Percentiles rank a stretch among this genome's conserved stretches.
Evolutionary conservation across 2,113 vertebrate species (phyloP).

Genomic region (Chunga burmeisteri): DNA sequence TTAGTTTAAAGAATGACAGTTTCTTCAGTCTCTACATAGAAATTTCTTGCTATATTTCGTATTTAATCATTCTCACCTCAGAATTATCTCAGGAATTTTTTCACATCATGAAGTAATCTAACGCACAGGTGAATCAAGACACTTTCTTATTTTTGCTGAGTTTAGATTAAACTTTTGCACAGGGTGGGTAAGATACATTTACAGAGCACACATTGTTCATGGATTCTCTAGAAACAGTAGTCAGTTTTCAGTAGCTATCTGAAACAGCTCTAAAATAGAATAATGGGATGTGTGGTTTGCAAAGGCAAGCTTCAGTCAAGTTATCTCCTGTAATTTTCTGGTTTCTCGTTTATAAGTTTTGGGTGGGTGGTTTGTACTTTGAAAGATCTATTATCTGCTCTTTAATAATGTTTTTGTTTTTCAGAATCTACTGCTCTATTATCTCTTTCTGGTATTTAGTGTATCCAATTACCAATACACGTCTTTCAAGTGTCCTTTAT

Average conservation of each 20-base stretch:
- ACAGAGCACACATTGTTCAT: neutral
- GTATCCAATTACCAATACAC: neutral
- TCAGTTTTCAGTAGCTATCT: neutral
- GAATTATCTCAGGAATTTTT: neutral
- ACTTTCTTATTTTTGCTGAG: neutral
- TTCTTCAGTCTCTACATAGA: neutral
- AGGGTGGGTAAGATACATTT: neutral
- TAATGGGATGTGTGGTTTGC: neutral
- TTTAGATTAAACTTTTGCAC: neutral
- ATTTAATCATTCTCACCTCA: neutral
- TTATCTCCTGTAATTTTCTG: neutral
- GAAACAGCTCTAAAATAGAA: neutral
- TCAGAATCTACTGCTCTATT: neutral
- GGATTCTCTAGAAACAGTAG: neutral
- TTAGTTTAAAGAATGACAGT: neutral
- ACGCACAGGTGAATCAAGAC: rapidly evolving
- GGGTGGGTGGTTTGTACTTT: neutral
- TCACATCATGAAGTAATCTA: neutral
- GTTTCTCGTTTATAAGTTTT: neutral
- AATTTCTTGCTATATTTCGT: neutral
- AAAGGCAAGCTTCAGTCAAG: neutral
- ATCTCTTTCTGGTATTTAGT: neutral
- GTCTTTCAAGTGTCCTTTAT: conserved; percentile 1
- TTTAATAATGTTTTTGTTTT: neutral
- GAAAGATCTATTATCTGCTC: neutral